A percentile compares a stretch with the other conserved stretches of the same genome.
Evolutionary conservation across 2,888 invertebrate species (phyloP).

Genomic region (Meteorus colon): DNA sequence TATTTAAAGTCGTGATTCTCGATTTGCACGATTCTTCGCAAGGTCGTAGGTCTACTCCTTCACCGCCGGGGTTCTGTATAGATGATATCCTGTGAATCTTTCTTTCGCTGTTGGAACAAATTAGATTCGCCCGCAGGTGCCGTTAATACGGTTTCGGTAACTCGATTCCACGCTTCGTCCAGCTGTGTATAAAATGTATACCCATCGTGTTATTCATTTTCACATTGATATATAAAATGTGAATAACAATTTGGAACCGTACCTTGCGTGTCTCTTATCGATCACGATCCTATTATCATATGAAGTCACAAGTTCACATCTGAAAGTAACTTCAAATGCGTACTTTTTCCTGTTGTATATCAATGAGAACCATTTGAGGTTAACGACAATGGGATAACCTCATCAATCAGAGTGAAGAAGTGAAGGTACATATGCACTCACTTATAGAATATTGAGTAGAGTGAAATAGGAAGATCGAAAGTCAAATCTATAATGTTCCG

Average conservation of each 20-base stretch:
- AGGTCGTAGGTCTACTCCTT: constrained; percentile 41
- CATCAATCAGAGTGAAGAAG: neutral
- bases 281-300: constrained; percentile 53
- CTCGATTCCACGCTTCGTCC: constrained; percentile 52
- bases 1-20: constrained; percentile 37
- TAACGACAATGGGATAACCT: constrained; percentile 48
- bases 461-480: constrained; percentile 5
- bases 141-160: constrained; percentile 56
- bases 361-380: constrained; percentile 47
- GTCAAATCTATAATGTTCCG: neutral
- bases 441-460: neutral
- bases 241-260: neutral
- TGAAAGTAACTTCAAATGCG: too few species aligned
- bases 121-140: constrained; percentile 55
- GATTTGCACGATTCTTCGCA: constrained; percentile 42
- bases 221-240: too few species aligned
- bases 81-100: constrained; percentile 39
- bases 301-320: constrained; percentile 43
- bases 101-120: constrained; percentile 46
- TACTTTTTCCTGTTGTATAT: neutral
- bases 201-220: too few species aligned
- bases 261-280: constrained; percentile 41
- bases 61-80: constrained; percentile 7
- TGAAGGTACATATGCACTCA: neutral
- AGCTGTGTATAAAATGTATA: constrained; percentile 44